Conservation (phyloP, 2,888 invertebrate genomes). For the Diadegma fenestrale region DNA sequence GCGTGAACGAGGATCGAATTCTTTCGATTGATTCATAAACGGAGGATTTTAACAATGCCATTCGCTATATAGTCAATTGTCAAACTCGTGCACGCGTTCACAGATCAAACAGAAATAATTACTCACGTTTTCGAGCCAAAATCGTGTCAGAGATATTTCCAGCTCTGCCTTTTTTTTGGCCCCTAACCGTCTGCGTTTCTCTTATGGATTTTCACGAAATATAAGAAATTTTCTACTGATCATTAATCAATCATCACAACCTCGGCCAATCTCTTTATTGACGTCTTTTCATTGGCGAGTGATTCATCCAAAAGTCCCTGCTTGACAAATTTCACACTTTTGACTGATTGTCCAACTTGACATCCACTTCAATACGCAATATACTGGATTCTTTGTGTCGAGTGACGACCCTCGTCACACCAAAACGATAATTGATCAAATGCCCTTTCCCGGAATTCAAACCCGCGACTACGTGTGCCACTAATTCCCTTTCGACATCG, state of each 20-base stretch:
- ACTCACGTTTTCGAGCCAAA: not conserved
- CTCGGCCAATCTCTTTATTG: not conserved
- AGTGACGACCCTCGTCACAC: not conserved
- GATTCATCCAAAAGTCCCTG: not conserved
- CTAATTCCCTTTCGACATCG: not conserved
- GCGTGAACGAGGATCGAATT: not conserved
- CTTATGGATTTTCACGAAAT: no score
- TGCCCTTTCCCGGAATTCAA: not conserved
- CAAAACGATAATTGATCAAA: not conserved
- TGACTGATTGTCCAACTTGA: not conserved
- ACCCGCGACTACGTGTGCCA: not conserved
- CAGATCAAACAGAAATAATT: not conserved
- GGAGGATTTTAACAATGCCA: not conserved
- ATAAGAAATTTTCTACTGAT: not conserved
- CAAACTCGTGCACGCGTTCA: not conserved
- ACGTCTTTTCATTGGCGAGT: not conserved
- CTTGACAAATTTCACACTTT: not conserved
- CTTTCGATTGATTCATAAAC: not conserved
- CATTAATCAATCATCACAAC: not conserved
- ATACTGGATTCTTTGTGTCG: constrained; percentile 1
- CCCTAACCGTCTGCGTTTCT: no score
- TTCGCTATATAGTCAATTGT: not conserved
- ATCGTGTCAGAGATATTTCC: not conserved
- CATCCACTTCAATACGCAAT: not conserved
- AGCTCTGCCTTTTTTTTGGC: no score